Conservation (phyloP, 2,888 invertebrate genomes). For the Galerucella calmariensis region DNA sequence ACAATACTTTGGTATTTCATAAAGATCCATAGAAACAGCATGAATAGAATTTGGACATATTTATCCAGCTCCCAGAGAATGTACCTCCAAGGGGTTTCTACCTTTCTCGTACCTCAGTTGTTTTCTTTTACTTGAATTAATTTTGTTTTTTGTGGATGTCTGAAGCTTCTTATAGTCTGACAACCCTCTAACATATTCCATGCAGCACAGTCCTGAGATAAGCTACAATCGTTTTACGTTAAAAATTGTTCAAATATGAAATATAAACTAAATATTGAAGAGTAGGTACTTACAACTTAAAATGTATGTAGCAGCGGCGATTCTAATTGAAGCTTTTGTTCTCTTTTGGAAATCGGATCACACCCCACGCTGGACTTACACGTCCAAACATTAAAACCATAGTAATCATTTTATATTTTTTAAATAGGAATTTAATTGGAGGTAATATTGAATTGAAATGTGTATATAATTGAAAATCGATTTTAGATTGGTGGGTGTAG, state of each 20-base stretch:
- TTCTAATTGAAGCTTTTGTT: neutral
- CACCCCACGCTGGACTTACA: neutral
- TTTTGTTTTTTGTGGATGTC: no score
- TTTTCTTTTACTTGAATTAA: no score
- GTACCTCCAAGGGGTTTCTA: no score
- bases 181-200: neutral
- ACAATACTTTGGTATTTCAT: no score
- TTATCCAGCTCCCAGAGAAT: no score
- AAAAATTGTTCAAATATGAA: no score
- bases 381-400: neutral
- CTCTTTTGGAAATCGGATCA: neutral
- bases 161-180: no score
- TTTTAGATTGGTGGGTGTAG: conserved; percentile 25
- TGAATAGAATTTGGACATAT: no score
- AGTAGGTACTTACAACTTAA: neutral
- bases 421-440: conserved; percentile 5
- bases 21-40: no score
- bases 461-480: conserved; percentile 30
- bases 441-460: conserved; percentile 1
- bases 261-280: no score
- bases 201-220: neutral
- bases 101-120: no score
- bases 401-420: conserved; percentile 1
- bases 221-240: neutral
- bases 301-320: neutral